These are phyloP conservation scores for Eurystomus gularis DNA, from an alignment of 2,113 vertebrate genomes.

Conservation along the genomic window DNA sequence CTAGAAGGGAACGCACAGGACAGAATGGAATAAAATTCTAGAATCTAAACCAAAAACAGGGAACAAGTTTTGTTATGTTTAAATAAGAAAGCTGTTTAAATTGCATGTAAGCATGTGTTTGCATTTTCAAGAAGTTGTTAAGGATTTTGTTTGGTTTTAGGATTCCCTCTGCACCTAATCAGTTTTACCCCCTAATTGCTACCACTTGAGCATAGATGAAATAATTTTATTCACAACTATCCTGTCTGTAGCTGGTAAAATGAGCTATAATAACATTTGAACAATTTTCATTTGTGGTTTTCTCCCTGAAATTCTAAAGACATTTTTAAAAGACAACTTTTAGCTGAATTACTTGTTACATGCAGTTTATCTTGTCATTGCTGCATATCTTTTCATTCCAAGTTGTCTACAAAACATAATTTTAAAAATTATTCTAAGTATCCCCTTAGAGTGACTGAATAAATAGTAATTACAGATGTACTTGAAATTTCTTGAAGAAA, in stretches of 20 bases:
- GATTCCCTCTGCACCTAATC: not conserved
- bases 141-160: not conserved
- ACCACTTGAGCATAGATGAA: not conserved
- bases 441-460: not conserved
- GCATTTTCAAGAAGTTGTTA: not conserved
- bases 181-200: not conserved
- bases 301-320: not conserved
- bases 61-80: not conserved
- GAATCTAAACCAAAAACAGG: not conserved
- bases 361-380: not conserved
- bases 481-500: not conserved
- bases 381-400: not conserved
- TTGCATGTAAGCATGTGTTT: not conserved
- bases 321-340: not conserved
- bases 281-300: not conserved
- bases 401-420: not conserved
- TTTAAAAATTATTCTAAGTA: not conserved
- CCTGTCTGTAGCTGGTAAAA: not conserved
- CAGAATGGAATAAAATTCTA: not conserved
- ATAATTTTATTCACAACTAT: not conserved
- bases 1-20: not conserved
- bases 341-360: not conserved
- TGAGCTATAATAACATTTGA: not conserved
- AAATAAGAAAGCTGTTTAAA: not conserved
- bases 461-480: not conserved